Evolutionary conservation across 2,113 vertebrate genomes (phyloP).

Genomic region (Egretta garzetta): DNA sequence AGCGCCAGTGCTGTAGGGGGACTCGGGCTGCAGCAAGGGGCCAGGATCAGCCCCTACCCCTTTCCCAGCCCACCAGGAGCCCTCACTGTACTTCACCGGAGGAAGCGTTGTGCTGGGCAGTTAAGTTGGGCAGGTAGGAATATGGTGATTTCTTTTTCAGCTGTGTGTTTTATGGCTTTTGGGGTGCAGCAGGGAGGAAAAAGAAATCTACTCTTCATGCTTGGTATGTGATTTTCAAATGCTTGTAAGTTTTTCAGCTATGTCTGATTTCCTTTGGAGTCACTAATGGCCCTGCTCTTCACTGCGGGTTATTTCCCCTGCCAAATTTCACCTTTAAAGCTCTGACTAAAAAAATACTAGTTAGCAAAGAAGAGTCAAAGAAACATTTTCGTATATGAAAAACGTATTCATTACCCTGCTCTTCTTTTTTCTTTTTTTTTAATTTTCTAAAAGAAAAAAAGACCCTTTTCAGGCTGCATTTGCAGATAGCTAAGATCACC

Average conservation of each 20-base stretch:
- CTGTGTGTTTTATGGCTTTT: not conserved
- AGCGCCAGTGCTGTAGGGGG: not conserved
- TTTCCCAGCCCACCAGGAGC: not conserved
- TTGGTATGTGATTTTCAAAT: not conserved
- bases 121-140: not conserved
- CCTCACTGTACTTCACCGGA: not conserved
- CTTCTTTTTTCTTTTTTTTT: not conserved
- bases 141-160: slow-evolving; percentile 34
- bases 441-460: not conserved
- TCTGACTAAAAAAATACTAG: not conserved
- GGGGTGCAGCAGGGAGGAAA: not conserved
- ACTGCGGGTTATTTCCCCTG: not conserved
- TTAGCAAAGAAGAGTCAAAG: not conserved
- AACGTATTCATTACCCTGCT: not conserved
- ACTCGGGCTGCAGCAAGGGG: not conserved
- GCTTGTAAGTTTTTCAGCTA: not conserved
- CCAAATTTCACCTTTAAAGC: not conserved
- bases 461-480: not conserved
- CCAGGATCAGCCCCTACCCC: not conserved
- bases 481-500: not conserved
- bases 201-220: not conserved
- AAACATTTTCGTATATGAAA: not conserved
- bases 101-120: not conserved
- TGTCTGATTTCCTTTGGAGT: not conserved
- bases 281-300: not conserved